phyloP scores from a whole-genome alignment of 2,888 invertebrate species.

The Lasius fuliginosus region DNA sequence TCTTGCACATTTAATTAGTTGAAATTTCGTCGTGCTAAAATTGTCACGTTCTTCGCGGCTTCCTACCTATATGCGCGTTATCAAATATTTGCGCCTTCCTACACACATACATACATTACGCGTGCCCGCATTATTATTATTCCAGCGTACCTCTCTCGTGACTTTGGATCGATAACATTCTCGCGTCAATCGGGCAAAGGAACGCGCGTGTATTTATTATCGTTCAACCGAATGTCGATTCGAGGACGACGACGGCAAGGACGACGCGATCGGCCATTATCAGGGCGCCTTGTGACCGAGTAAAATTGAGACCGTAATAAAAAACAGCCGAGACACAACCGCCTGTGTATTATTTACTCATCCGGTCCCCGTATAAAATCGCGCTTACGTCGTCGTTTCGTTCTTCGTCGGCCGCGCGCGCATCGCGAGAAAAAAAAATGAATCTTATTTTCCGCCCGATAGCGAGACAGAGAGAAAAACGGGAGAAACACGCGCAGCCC shows the following conservation, averaged over 20 bases:
- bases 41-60: conserved; percentile 5
- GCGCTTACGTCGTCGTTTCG: conserved; percentile 61
- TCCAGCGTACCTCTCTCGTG: background rate
- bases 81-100: conserved; percentile 34
- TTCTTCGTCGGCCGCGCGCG: conserved; percentile 18
- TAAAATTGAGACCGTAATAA: conserved; percentile 11
- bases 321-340: conserved; percentile 12
- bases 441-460: conserved; percentile 73
- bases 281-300: background rate
- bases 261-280: conserved; percentile 15
- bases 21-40: conserved; percentile 43
- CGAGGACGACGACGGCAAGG: background rate
- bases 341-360: conserved; percentile 39
- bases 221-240: conserved; percentile 27
- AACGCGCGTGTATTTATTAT: conserved; percentile 35
- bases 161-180: conserved; percentile 7
- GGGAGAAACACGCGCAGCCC: conserved; percentile 61
- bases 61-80: background rate
- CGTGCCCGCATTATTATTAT: conserved; percentile 19
- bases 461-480: conserved; percentile 62
- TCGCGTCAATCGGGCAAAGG: background rate
- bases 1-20: conserved; percentile 40
- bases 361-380: conserved; percentile 52
- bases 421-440: conserved; percentile 68
- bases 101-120: background rate